Base-by-base conservation (phyloP, 2,113 vertebrate genomes). In the Platysteira castanea region DNA sequence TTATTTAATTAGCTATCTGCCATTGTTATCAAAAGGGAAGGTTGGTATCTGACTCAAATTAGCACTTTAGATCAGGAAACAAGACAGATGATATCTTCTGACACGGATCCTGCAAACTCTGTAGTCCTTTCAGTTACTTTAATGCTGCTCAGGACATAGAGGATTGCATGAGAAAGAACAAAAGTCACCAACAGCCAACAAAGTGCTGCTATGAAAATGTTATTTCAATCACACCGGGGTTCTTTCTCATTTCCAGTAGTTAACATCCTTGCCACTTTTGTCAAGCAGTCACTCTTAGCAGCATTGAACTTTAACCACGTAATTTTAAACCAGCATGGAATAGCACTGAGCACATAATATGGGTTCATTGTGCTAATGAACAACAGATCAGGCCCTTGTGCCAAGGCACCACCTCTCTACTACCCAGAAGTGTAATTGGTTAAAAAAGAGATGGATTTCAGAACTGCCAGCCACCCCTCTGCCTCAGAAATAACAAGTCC, bases 1-100 rank as follows among this genome's bases (percentile, higher is more conserved):
- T 81, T 86, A 90, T 94, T 97, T 95, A 95, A 93, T 97, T 97
- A 97, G 91, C 81, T 93, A 92, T 89, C 84, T 91, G 81, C 49
- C 52, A 53, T 46, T 87, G 65, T 89, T 94, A 96, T 94, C 70
- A 84, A 89, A 85, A 83, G 31, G 53, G 42, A 80, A 76, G 52
- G 82, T 7, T 93, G 75, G 71, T 74, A 95, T 95, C 78, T 87
- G 70, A 93, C 81, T 97, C 67, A 95, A 94, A 89, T 91, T 79
- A 95, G 93, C 83, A 77, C 83, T 95, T 92, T 53, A 80, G 76
- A 96, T 64, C 54, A 84, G 81, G 65, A 91, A 97, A 81, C 35
- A 82, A 84, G 60, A 47, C 70, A 91, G 69, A 89, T 80, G 46
- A 70, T 54, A 73, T 31, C n/a, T 50, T 68, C 53, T 47, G 33